Conservation (phyloP, 2,797 vertebrate species). For the Agapornis canus region DNA sequence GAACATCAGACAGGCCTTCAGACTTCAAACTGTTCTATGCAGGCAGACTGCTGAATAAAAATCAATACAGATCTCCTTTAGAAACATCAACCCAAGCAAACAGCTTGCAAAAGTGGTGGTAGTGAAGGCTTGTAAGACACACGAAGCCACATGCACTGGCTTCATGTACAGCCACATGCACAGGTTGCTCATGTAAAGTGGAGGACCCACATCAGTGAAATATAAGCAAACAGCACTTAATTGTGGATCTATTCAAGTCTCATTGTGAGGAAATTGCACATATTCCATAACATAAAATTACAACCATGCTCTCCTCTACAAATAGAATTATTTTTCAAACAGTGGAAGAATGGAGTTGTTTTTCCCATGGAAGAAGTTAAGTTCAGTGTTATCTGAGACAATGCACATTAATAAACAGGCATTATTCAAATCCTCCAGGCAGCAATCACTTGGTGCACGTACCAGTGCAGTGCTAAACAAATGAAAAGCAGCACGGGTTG, state of each 20-base stretch:
- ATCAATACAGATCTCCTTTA: neutral
- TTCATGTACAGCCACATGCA: too few relatives aligned
- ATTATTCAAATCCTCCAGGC: neutral
- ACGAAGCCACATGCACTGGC: neutral
- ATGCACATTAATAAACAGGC: neutral
- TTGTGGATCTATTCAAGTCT: neutral
- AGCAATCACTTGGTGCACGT: neutral
- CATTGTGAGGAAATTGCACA: neutral
- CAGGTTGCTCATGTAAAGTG: neutral
- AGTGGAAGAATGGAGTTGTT: neutral
- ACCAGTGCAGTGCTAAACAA: neutral
- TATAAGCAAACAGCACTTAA: neutral
- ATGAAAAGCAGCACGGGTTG: neutral
- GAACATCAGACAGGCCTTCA: neutral
- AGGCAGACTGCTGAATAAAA: neutral
- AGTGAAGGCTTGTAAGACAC: neutral
- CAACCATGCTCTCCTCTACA: neutral
- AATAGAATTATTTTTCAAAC: neutral
- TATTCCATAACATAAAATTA: neutral
- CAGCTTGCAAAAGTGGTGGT: neutral
- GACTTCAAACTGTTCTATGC: neutral
- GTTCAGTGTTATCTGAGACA: neutral
- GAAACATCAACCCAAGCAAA: neutral
- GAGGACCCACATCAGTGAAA: neutral
- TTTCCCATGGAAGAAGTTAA: neutral